These are phyloP conservation scores for Spialia ferax DNA, from an alignment of 2,888 invertebrate genomes.

Conservation along the genomic window DNA sequence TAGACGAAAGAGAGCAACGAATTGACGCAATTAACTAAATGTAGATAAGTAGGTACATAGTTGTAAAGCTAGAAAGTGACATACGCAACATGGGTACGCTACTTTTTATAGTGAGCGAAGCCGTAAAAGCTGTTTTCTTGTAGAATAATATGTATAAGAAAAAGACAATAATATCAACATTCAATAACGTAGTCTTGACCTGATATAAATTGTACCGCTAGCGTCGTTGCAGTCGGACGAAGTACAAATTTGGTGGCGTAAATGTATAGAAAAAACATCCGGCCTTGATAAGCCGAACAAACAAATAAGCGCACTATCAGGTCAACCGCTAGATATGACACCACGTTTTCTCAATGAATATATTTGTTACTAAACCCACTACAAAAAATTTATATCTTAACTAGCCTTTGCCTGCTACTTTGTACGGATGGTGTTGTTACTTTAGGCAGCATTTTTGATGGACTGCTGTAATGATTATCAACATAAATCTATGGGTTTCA, in stretches of 20 bases:
- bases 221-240: constrained; percentile 71
- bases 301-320: constrained; percentile 84
- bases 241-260: constrained; percentile 79
- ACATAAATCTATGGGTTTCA: no score
- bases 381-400: constrained; percentile 42
- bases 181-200: constrained; percentile 75
- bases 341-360: constrained; percentile 72
- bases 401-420: not conserved
- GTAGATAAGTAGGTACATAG: no score
- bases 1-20: no score
- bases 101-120: no score
- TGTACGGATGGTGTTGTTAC: no score
- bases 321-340: constrained; percentile 81
- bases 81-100: no score
- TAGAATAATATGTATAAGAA: constrained; percentile 51
- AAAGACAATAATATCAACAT: constrained; percentile 69
- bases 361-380: constrained; percentile 60
- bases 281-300: constrained; percentile 85
- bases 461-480: no score
- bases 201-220: constrained; percentile 77
- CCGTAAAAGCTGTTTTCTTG: no score
- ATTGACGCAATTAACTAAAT: no score
- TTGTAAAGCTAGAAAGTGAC: no score
- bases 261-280: constrained; percentile 86
- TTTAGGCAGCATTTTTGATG: no score